Evolutionary conservation across 2,888 invertebrate species (phyloP).

Genomic region (Vanessa cardui): DNA sequence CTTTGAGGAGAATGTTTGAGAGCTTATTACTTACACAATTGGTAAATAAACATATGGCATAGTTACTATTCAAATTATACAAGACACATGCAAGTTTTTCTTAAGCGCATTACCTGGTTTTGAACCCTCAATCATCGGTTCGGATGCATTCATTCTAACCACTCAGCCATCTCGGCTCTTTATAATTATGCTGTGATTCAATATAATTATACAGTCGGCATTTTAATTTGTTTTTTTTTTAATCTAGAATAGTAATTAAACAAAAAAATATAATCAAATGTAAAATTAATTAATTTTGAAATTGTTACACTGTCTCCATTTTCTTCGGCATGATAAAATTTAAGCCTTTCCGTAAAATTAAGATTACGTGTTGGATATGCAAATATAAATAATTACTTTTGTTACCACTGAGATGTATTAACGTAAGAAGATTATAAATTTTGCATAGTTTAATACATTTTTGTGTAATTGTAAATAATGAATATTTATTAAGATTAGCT

Average conservation of each 20-base stretch:
- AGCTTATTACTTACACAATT: no score
- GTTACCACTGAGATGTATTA: background rate
- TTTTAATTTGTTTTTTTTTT: no score
- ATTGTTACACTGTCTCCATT: background rate
- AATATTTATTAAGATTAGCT: background rate
- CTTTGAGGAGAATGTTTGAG: no score
- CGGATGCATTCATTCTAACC: no score
- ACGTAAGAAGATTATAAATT: slow-evolving; percentile 7
- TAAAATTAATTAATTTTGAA: background rate
- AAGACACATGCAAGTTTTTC: no score
- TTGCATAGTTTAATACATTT: background rate
- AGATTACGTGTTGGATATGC: slow-evolving; percentile 20
- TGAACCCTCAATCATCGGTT: no score
- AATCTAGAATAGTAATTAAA: background rate
- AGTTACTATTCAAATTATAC: no score
- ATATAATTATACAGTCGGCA: no score
- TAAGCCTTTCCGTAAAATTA: background rate
- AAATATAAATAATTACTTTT: slow-evolving; percentile 17
- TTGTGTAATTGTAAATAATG: background rate
- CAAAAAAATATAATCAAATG: background rate
- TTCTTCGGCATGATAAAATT: background rate
- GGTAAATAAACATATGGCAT: no score
- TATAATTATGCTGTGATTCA: no score
- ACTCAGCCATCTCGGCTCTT: no score
- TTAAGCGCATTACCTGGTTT: no score